Conservation (phyloP, 2,797 vertebrate genomes). For the Helarctos malayanus region DNA sequence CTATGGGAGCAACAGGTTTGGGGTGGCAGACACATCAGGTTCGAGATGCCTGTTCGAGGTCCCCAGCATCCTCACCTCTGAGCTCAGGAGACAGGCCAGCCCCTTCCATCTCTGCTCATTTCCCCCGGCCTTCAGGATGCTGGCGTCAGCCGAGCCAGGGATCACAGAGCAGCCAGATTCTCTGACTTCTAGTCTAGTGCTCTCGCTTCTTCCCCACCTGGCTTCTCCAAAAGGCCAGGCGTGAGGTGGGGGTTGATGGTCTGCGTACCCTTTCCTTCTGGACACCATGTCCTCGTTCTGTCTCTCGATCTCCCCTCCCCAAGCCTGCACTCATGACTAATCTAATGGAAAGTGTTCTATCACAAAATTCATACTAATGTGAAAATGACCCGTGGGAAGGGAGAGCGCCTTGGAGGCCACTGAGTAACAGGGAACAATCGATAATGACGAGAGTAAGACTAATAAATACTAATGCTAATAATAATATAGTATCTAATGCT, state of each 20-base stretch:
- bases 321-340: background rate
- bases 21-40: background rate
- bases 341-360: background rate
- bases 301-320: background rate
- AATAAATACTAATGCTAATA: background rate
- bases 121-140: background rate
- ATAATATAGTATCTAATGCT: background rate
- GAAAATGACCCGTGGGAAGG: background rate
- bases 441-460: too few species aligned
- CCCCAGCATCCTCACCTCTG: background rate
- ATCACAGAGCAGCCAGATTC: too few species aligned
- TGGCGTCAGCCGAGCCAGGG: background rate
- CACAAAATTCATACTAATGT: background rate
- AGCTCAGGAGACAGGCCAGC: background rate
- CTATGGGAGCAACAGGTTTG: background rate
- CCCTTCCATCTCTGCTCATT: background rate
- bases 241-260: fast-evolving
- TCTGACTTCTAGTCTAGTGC: background rate
- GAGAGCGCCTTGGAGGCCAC: background rate
- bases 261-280: background rate
- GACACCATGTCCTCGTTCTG: background rate
- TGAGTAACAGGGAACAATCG: background rate
- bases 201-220: background rate
- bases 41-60: background rate
- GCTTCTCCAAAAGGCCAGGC: background rate